A percentile compares a stretch with the other conserved stretches of the same genome.
Evolutionary conservation across 2,113 vertebrate genomes (phyloP).

Genomic region (Pluvialis apricaria): DNA sequence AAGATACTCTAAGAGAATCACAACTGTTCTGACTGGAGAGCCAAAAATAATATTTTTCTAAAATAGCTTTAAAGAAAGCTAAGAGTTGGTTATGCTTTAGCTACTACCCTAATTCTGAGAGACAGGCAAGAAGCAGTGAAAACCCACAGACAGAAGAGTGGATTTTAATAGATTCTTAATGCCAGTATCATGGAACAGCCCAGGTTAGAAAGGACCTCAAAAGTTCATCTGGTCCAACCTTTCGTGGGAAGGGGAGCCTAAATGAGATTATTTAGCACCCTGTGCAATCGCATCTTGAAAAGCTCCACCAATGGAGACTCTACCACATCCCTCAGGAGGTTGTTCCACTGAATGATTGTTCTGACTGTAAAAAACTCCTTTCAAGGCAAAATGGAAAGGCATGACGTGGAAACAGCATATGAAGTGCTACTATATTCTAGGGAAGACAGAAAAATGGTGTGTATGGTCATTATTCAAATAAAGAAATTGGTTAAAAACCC

Average conservation of each 20-base stretch:
- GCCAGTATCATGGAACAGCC: background rate
- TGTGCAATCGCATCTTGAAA: background rate
- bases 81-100: background rate
- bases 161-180: background rate
- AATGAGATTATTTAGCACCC: background rate
- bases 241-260: background rate
- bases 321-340: accelerated
- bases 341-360: background rate
- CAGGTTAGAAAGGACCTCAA: background rate
- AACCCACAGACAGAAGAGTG: background rate
- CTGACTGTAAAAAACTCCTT: background rate
- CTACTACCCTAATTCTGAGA: background rate
- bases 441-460: background rate
- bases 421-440: background rate
- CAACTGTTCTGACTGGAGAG: background rate
- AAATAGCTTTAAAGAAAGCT: background rate
- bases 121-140: background rate
- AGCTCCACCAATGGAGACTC: background rate
- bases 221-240: background rate
- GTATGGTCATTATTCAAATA: background rate
- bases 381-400: background rate
- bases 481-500: no score
- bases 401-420: background rate
- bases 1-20: background rate
- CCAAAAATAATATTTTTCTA: background rate